Percentiles rank a stretch among this genome's conserved stretches.
Conservation (phyloP, 2,113 vertebrate species). For the Heterotilapia buettikoferi region DNA sequence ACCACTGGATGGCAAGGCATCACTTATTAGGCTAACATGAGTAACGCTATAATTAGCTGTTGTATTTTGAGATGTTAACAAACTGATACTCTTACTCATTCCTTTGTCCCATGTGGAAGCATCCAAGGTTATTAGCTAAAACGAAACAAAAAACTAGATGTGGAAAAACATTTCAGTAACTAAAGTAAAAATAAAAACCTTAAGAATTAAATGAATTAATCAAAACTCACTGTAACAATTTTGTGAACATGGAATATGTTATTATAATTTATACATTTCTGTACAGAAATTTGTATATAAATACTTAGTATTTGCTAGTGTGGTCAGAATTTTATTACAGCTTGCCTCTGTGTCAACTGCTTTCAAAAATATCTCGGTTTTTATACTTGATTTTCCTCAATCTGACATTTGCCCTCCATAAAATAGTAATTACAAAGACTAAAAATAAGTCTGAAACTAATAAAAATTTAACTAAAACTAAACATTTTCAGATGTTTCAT, state of each 20-base stretch:
- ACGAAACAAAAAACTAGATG: not conserved
- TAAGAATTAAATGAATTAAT: not conserved
- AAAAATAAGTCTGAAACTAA: not conserved
- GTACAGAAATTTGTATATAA: not conserved
- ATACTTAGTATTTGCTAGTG: not conserved
- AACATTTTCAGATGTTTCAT: not conserved
- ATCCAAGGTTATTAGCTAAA: not conserved
- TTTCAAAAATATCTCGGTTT: not conserved
- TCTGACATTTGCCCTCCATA: not conserved
- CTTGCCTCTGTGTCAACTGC: not conserved
- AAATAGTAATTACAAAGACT: not conserved
- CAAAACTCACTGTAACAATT: not conserved
- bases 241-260: not conserved
- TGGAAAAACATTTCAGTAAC: not conserved
- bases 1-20: not conserved
- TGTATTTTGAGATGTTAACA: not conserved
- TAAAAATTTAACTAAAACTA: not conserved
- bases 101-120: not conserved
- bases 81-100: not conserved
- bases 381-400: not conserved
- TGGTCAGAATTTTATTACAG: not conserved
- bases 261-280: not conserved
- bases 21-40: not conserved
- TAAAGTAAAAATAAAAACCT: not conserved
- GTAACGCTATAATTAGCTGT: not conserved